Evolutionary conservation across 2,888 invertebrate genomes (phyloP).

Genomic region (Drosophila neutralis): DNA sequence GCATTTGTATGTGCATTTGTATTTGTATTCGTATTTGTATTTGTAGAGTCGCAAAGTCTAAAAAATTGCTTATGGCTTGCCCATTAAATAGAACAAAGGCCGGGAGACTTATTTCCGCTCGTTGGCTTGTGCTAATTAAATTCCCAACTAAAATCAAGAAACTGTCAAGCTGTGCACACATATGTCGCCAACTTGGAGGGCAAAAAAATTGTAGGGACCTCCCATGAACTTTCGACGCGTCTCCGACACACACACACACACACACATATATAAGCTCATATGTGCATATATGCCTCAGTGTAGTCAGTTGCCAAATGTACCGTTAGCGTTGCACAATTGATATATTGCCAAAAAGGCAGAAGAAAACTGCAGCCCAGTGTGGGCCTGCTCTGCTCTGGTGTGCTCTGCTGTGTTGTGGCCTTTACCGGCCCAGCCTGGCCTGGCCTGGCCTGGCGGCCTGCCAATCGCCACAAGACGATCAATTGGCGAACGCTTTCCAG

Average conservation of each 20-base stretch:
- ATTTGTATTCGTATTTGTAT: neutral
- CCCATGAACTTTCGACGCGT: slow-evolving; percentile 71
- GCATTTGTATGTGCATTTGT: neutral
- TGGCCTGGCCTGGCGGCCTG: slow-evolving; percentile 57
- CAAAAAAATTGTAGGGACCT: slow-evolving; percentile 45
- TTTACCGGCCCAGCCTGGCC: slow-evolving; percentile 38
- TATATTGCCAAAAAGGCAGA: slow-evolving; percentile 64
- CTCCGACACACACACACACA: slow-evolving; percentile 59
- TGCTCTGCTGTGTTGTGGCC: slow-evolving; percentile 1
- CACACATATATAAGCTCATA: neutral
- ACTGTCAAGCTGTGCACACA: slow-evolving; percentile 29
- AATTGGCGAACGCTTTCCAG: slow-evolving; percentile 67
- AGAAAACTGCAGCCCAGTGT: slow-evolving; percentile 61
- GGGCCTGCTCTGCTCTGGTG: slow-evolving; percentile 42
- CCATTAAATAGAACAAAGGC: slow-evolving; percentile 57
- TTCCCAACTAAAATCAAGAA: slow-evolving; percentile 28
- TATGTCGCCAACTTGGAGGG: slow-evolving; percentile 26
- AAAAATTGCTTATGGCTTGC: slow-evolving; percentile 40
- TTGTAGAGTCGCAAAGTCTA: slow-evolving; percentile 38
- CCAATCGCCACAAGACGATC: slow-evolving; percentile 75
- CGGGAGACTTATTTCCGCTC: slow-evolving; percentile 37
- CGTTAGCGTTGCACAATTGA: slow-evolving; percentile 77
- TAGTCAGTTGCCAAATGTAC: slow-evolving; percentile 57
- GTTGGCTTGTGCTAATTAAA: slow-evolving; percentile 55
- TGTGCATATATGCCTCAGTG: slow-evolving; percentile 16